Evolutionary conservation across 2,797 vertebrate genomes (phyloP).

Genomic region (Sebastes minor): DNA sequence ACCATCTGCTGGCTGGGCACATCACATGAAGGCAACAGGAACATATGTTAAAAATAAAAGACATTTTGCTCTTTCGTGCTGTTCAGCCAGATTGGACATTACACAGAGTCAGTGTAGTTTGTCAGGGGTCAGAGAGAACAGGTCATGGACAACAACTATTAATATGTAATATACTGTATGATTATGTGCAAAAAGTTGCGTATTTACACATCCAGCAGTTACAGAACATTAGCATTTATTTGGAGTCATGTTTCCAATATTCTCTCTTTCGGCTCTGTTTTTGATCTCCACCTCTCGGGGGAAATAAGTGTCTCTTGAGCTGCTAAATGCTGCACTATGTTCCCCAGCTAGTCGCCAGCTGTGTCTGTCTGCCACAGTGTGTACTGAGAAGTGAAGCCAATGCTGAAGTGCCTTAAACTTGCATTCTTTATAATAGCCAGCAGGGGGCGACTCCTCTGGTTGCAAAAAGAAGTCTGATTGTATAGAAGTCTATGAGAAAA

Average conservation of each 20-base stretch:
- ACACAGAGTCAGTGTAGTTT: neutral
- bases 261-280: neutral
- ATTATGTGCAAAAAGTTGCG: neutral
- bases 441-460: too few relatives aligned
- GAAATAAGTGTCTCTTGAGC: neutral
- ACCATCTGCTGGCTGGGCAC: slow-evolving; percentile 87
- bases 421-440: too few relatives aligned
- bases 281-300: neutral
- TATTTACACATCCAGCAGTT: neutral
- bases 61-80: neutral
- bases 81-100: neutral
- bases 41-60: neutral
- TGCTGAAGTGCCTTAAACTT: too few relatives aligned
- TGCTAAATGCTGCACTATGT: neutral
- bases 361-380: neutral
- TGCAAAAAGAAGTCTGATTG: too few relatives aligned
- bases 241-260: neutral
- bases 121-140: neutral
- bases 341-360: neutral
- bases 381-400: too few relatives aligned
- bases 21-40: neutral
- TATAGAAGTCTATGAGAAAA: too few relatives aligned
- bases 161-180: neutral
- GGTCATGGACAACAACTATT: neutral
- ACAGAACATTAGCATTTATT: neutral